Conservation (phyloP, 2,113 vertebrate genomes). For the Hemichromis elongatus region DNA sequence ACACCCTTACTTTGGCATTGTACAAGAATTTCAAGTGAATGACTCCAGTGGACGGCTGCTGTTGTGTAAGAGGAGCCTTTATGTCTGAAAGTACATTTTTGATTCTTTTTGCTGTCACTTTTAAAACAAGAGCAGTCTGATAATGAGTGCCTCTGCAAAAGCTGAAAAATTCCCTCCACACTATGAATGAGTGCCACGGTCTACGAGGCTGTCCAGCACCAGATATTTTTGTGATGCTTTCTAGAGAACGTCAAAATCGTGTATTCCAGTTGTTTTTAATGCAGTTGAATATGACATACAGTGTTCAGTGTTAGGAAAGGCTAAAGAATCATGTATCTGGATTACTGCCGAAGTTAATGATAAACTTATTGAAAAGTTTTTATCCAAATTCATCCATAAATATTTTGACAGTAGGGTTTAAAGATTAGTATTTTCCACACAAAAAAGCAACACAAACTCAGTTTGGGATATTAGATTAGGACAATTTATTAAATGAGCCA, state of each 20-base stretch:
- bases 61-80: background rate
- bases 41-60: background rate
- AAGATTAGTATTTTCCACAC: background rate
- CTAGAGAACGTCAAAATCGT: background rate
- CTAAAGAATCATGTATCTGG: background rate
- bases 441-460: background rate
- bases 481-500: conserved; percentile 20
- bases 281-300: background rate
- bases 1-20: background rate
- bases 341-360: background rate
- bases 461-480: background rate
- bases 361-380: background rate
- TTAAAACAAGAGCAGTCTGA: background rate
- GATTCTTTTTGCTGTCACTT: background rate
- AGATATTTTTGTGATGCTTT: background rate
- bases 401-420: background rate
- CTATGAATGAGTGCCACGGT: background rate
- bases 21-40: background rate
- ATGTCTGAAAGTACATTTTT: background rate
- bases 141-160: background rate
- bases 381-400: background rate
- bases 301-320: background rate
- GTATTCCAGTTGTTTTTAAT: background rate
- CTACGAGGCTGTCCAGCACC: background rate
- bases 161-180: background rate